These are phyloP conservation scores for Dione vanillae DNA, from an alignment of 2,888 invertebrate species.

Conservation along the genomic window DNA sequence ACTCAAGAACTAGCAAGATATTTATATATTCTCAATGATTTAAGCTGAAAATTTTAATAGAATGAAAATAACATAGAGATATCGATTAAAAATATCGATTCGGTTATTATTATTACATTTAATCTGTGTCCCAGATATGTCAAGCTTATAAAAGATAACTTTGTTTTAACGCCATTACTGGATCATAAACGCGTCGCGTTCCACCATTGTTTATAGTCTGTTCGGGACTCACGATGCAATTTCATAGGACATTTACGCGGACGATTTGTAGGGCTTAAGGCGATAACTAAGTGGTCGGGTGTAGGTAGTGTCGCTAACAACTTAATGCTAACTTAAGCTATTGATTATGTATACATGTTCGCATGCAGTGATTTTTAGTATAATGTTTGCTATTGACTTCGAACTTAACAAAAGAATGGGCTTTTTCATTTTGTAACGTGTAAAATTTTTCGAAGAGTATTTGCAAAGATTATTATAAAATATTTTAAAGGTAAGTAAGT, in stretches of 20 bases:
- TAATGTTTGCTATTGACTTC: no score
- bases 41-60: no score
- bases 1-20: neutral
- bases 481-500: no score
- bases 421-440: no score
- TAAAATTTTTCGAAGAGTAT: no score
- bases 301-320: constrained; percentile 61
- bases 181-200: constrained; percentile 74
- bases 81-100: neutral
- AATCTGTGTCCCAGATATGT: constrained; percentile 14
- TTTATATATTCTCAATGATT: neutral
- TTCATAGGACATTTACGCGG: constrained; percentile 73
- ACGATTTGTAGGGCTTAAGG: constrained; percentile 70
- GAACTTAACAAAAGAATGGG: no score
- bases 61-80: neutral
- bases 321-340: constrained; percentile 36
- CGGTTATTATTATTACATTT: constrained; percentile 19
- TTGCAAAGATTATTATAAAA: no score
- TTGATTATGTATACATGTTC: neutral
- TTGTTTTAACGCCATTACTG: constrained; percentile 69
- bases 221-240: constrained; percentile 80
- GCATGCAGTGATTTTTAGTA: no score
- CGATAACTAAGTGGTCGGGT: constrained; percentile 64
- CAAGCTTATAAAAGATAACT: constrained; percentile 46
- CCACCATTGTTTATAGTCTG: constrained; percentile 70